Percentiles rank a stretch among this genome's conserved stretches.
phyloP scores from a whole-genome alignment of 1,140 invertebrate genomes.

The Drosophila nigromelanica region DNA sequence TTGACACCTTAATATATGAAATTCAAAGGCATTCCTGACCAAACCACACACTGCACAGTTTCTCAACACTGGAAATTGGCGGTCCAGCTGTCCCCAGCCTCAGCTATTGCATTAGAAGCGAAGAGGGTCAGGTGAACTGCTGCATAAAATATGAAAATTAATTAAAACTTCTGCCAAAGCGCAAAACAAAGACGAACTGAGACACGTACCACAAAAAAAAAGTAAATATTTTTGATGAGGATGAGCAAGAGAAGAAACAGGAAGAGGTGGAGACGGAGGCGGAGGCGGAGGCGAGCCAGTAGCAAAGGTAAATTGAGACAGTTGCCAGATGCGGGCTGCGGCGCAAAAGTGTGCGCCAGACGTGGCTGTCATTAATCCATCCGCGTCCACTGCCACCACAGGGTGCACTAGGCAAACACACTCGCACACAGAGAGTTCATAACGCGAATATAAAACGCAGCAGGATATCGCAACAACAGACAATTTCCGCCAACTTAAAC shows the following conservation, averaged over 20 bases:
- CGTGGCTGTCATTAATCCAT: slow-evolving; percentile 74
- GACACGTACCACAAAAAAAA: slow-evolving; percentile 36
- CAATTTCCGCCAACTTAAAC: slow-evolving; percentile 82
- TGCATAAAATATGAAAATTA: slow-evolving; percentile 80
- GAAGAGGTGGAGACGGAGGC: slow-evolving; percentile 8
- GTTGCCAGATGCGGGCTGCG: slow-evolving; percentile 21
- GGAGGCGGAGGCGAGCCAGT: not conserved
- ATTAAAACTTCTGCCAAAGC: slow-evolving; percentile 68
- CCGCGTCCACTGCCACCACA: slow-evolving; percentile 26
- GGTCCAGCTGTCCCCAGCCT: not conserved
- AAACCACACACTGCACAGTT: not conserved
- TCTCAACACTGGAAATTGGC: slow-evolving; percentile 1
- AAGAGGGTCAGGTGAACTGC: slow-evolving; percentile 39
- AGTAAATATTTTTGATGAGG: slow-evolving; percentile 44
- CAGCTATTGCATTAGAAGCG: slow-evolving; percentile 17
- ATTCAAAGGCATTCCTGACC: not conserved
- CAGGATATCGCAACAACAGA: slow-evolving; percentile 83
- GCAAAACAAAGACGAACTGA: slow-evolving; percentile 41
- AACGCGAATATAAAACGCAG: slow-evolving; percentile 82
- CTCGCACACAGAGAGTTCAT: slow-evolving; percentile 58
- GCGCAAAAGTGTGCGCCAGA: slow-evolving; percentile 67
- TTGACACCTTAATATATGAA: no score
- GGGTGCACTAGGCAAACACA: slow-evolving; percentile 44
- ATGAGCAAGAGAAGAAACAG: slow-evolving; percentile 40
- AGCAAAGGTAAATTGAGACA: slow-evolving; percentile 30